phyloP scores from a whole-genome alignment of 2,113 vertebrate species.

The Dascyllus trimaculatus region DNA sequence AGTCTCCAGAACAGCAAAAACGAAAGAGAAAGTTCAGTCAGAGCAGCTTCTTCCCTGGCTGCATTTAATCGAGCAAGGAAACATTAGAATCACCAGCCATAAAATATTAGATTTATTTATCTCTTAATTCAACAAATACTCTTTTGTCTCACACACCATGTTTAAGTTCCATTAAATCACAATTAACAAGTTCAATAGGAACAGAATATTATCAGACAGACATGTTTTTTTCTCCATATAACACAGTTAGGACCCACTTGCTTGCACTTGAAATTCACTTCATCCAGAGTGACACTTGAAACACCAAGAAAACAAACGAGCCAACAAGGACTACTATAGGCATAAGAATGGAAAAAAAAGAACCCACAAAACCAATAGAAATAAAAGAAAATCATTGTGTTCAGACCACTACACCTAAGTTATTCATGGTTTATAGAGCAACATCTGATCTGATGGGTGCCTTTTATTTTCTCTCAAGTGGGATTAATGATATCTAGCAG shows the following conservation, averaged over 20 bases:
- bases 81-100: constrained; percentile 71
- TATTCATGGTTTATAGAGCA: constrained; percentile 56
- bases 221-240: constrained; percentile 56
- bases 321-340: constrained; percentile 61
- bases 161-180: constrained; percentile 80
- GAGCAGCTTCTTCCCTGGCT: too few relatives aligned
- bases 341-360: constrained; percentile 52
- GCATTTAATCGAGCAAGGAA: constrained; percentile 44
- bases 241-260: constrained; percentile 77
- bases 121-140: constrained; percentile 80
- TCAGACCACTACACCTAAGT: constrained; percentile 69
- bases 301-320: constrained; percentile 74
- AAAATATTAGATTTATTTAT: constrained; percentile 83
- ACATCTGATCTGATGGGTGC: constrained; percentile 45
- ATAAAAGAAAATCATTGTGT: constrained; percentile 22
- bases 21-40: not conserved
- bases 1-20: not conserved
- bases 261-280: constrained; percentile 78
- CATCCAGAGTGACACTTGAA: constrained; percentile 79
- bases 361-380: constrained; percentile 28
- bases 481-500: constrained; percentile 65
- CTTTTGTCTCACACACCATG: constrained; percentile 79
- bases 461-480: constrained; percentile 57
- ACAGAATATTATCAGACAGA: constrained; percentile 74
- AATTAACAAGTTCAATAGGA: constrained; percentile 76